A percentile compares a stretch with the other conserved stretches of the same genome.
Conservation (phyloP, 2,797 vertebrate genomes). For the Podarcis lilfordi region DNA sequence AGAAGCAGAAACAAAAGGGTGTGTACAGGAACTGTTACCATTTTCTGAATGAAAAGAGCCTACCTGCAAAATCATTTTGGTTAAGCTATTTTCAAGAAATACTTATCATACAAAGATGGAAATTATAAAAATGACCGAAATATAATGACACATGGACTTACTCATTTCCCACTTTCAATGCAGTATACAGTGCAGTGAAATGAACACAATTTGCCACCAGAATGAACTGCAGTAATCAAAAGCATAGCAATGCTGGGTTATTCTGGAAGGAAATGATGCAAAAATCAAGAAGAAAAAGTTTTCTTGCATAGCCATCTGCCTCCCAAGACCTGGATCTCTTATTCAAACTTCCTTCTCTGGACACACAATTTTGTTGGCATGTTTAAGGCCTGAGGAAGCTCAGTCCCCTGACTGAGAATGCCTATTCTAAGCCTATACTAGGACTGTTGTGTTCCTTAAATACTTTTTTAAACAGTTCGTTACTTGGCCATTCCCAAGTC, state of each 20-base stretch:
- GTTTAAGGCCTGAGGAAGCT: background rate
- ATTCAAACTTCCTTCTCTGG: background rate
- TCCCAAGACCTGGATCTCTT: background rate
- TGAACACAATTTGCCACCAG: constrained; percentile 53
- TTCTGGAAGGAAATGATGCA: constrained; percentile 18
- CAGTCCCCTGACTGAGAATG: background rate
- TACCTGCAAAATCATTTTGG: constrained; percentile 63
- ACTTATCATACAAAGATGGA: constrained; percentile 56
- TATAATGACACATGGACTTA: constrained; percentile 42
- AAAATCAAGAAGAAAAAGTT: constrained; percentile 13
- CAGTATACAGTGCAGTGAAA: constrained; percentile 38
- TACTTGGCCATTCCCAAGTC: background rate
- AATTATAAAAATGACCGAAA: constrained; percentile 48
- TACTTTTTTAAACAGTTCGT: background rate
- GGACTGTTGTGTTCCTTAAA: background rate
- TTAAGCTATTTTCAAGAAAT: constrained; percentile 64
- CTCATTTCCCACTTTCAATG: constrained; percentile 52
- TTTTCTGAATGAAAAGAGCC: constrained; percentile 60
- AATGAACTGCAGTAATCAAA: background rate
- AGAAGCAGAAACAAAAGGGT: background rate
- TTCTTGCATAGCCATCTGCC: background rate
- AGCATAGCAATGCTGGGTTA: background rate
- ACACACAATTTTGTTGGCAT: background rate
- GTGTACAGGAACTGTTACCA: constrained; percentile 59
- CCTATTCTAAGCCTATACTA: background rate